Percentiles rank a stretch among this genome's conserved stretches.
phyloP scores from a whole-genome alignment of 2,113 vertebrate species.

The Bos javanicus region DNA sequence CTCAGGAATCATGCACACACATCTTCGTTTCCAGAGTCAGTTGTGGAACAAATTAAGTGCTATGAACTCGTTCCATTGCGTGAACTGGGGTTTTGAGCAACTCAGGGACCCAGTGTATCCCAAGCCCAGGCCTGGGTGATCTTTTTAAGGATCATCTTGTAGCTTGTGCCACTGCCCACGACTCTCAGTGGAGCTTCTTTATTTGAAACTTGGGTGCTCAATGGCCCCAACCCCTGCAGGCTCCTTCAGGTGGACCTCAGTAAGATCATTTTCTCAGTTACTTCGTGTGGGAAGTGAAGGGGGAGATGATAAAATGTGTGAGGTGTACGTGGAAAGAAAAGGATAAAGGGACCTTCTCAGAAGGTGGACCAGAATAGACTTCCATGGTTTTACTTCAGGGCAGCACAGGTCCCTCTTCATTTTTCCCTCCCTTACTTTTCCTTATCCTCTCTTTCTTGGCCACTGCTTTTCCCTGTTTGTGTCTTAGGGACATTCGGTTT shows the following conservation, averaged over 20 bases:
- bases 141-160: background rate
- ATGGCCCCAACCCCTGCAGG: too few species aligned
- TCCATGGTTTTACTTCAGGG: background rate
- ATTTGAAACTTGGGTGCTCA: background rate
- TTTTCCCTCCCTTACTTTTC: background rate
- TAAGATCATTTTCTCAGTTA: background rate
- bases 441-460: background rate
- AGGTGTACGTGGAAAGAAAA: too few species aligned
- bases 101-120: fast-evolving
- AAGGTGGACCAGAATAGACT: background rate
- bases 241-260: background rate
- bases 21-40: background rate
- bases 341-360: background rate
- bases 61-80: fast-evolving
- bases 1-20: background rate
- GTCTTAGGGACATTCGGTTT: background rate
- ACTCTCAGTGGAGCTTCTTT: background rate
- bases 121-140: background rate
- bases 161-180: too few species aligned
- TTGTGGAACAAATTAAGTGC: background rate
- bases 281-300: too few species aligned
- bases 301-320: background rate
- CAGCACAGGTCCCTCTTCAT: background rate
- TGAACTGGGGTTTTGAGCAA: background rate
- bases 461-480: background rate